phyloP scores from a whole-genome alignment of 2,888 invertebrate species.

The Xestia rhomboidea region DNA sequence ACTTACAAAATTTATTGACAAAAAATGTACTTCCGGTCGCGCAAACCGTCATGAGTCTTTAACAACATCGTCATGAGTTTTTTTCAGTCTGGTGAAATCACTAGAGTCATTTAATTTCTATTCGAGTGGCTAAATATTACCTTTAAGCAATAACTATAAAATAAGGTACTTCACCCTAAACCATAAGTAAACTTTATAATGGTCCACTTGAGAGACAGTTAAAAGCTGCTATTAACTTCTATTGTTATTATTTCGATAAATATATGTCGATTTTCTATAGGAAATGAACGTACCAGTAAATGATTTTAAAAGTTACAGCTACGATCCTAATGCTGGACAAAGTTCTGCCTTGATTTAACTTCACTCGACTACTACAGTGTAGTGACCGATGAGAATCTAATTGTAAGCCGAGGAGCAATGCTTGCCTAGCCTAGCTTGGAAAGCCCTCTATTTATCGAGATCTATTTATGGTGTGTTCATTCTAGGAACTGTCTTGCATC shows the following conservation, averaged over 20 bases:
- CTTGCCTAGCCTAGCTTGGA: background rate
- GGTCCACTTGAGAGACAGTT: constrained; percentile 8
- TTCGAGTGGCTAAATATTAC: constrained; percentile 2
- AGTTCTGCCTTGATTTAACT: constrained; percentile 14
- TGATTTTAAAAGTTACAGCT: background rate
- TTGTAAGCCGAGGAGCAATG: constrained; percentile 1
- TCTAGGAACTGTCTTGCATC: background rate
- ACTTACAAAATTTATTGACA: background rate
- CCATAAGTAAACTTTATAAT: constrained; percentile 15
- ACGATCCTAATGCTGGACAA: background rate
- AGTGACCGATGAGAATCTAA: constrained; percentile 32
- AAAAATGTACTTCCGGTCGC: background rate
- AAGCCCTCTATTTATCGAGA: background rate
- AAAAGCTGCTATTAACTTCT: background rate
- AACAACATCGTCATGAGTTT: background rate
- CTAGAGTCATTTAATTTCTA: constrained; percentile 2
- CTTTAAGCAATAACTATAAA: constrained; percentile 19
- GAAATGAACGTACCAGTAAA: background rate
- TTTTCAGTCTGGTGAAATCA: background rate
- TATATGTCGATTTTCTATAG: background rate
- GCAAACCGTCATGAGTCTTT: background rate
- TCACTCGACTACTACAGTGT: background rate
- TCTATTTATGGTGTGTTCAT: constrained; percentile 1
- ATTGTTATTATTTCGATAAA: background rate
- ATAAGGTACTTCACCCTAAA: constrained; percentile 13